Percentiles rank a stretch among this genome's conserved stretches.
phyloP scores from a whole-genome alignment of 2,113 vertebrate genomes.

The Actenoides lindsayi region DNA sequence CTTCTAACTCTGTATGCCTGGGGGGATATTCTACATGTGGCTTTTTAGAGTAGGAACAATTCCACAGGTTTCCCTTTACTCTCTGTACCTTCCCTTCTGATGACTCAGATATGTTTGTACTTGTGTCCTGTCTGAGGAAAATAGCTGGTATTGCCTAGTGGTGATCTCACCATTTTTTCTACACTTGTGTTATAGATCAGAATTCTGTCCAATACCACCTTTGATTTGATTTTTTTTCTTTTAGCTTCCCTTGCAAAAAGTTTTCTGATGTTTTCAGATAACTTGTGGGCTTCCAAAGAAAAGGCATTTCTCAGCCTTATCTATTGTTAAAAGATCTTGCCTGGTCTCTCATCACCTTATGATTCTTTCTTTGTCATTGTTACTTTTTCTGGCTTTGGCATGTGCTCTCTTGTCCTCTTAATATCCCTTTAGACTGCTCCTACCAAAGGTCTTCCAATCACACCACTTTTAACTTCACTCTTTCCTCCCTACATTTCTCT shows the following conservation, averaged over 20 bases:
- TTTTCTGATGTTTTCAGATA: neutral
- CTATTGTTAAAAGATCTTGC: neutral
- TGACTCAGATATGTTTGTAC: neutral
- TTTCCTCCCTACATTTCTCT: neutral
- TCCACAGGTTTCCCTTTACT: neutral
- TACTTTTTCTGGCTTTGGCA: neutral
- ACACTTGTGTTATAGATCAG: rapidly evolving
- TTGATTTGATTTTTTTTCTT: neutral
- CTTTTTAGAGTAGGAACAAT: neutral
- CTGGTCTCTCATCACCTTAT: neutral
- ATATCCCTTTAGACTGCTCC: neutral
- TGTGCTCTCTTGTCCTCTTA: neutral
- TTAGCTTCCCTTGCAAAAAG: neutral
- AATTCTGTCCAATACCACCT: neutral
- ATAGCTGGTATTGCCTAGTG: neutral
- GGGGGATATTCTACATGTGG: neutral
- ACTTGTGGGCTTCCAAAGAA: neutral
- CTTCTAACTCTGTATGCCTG: neutral
- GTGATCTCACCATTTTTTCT: neutral
- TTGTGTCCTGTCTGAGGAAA: neutral
- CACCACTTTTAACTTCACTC: neutral
- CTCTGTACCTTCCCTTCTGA: neutral
- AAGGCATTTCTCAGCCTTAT: neutral
- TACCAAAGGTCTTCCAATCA: neutral
- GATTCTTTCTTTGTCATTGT: neutral